Percentiles rank a stretch among this genome's conserved stretches.
Evolutionary conservation across 1,140 invertebrate species (phyloP).

Genomic region (Melitaea cinxia): DNA sequence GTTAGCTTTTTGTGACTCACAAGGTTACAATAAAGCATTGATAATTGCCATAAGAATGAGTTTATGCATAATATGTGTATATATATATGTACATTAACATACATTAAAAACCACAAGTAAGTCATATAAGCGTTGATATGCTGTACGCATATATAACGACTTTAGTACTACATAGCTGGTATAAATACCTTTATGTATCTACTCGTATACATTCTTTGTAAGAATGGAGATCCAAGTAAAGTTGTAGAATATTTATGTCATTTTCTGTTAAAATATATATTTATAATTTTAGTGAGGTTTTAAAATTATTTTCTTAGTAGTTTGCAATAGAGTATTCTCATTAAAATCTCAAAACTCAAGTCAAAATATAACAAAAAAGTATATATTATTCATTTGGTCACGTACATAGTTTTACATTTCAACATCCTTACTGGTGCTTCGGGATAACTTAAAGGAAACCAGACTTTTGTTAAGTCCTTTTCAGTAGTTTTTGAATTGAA

Average conservation of each 20-base stretch:
- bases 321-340: too few species aligned
- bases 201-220: too few species aligned
- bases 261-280: too few species aligned
- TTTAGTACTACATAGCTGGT: too few species aligned
- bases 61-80: constrained; percentile 14
- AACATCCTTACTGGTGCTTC: constrained; percentile 6
- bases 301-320: too few species aligned
- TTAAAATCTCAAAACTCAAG: too few species aligned
- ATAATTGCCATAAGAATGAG: constrained; percentile 16
- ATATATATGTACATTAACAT: too few species aligned
- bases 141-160: neutral
- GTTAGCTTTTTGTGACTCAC: neutral
- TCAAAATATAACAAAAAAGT: neutral
- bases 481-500: neutral
- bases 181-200: too few species aligned
- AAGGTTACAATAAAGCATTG: neutral
- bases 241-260: too few species aligned
- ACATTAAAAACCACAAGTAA: neutral
- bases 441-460: neutral
- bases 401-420: constrained; percentile 1
- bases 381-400: constrained; percentile 1
- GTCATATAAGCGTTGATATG: neutral
- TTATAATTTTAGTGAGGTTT: too few species aligned
- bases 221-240: too few species aligned
- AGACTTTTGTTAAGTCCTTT: neutral